Evolutionary conservation across 2,888 invertebrate genomes (phyloP).

Genomic region (Nephrotoma guestfalica): DNA sequence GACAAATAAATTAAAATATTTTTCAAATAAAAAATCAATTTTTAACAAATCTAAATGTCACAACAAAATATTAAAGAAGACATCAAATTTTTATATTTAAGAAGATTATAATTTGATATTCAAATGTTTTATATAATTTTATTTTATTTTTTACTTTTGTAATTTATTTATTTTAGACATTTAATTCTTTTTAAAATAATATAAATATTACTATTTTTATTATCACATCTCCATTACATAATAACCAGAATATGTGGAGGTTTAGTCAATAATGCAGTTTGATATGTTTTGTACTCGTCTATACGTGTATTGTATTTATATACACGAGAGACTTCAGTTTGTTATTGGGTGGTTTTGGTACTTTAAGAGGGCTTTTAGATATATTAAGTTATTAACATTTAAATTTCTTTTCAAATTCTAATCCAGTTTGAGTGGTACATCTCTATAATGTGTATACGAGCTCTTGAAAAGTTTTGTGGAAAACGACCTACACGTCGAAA

Average conservation of each 20-base stretch:
- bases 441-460: no score
- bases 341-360: neutral
- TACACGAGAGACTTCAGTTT: neutral
- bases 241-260: neutral
- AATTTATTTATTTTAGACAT: neutral
- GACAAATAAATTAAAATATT: neutral
- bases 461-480: no score
- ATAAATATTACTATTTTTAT: neutral
- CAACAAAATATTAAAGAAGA: neutral
- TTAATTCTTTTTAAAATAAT: neutral
- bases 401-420: neutral
- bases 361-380: neutral
- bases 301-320: neutral
- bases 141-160: neutral
- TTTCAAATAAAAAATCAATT: neutral
- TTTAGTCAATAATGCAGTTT: neutral
- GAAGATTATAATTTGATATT: neutral
- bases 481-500: no score
- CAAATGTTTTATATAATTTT: neutral
- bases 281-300: neutral
- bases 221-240: neutral
- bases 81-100: neutral
- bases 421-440: neutral
- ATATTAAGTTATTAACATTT: neutral
- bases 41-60: neutral